These are phyloP conservation scores for Andricus quercusramuli DNA, from an alignment of 2,888 invertebrate species.

Conservation along the genomic window DNA sequence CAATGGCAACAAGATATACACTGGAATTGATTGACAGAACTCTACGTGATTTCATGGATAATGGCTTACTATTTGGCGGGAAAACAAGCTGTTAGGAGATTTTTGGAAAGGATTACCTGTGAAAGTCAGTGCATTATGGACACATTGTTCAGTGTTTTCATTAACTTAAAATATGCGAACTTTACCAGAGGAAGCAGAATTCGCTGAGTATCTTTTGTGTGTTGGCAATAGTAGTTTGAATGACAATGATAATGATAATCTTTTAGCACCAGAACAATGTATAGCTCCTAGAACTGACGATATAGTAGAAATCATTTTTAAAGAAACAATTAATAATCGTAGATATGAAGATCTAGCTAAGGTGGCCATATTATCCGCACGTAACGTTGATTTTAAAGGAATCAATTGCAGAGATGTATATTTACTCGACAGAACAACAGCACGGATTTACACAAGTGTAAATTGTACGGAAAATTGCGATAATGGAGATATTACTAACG, in stretches of 20 bases:
- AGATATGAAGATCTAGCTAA: slow-evolving; percentile 46
- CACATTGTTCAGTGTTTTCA: slow-evolving; percentile 12
- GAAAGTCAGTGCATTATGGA: not conserved
- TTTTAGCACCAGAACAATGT: no score
- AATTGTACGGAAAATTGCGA: slow-evolving; percentile 45
- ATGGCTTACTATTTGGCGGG: slow-evolving; percentile 58
- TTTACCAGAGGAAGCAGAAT: slow-evolving; percentile 43
- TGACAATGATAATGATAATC: no score
- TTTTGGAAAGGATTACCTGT: slow-evolving; percentile 51
- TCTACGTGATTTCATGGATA: slow-evolving; percentile 12
- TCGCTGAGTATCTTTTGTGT: slow-evolving; percentile 22
- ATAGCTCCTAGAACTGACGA: slow-evolving; percentile 19
- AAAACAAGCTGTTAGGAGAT: slow-evolving; percentile 53
- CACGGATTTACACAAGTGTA: slow-evolving; percentile 48
- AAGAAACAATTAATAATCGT: slow-evolving; percentile 42
- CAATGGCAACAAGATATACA: slow-evolving; percentile 54
- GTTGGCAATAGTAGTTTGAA: no score
- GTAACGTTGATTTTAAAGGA: slow-evolving; percentile 53
- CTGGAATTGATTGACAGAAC: slow-evolving; percentile 48
- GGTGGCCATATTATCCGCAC: slow-evolving; percentile 50
- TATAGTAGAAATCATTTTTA: slow-evolving; percentile 50
- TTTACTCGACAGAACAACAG: slow-evolving; percentile 44
- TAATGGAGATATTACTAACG: slow-evolving; percentile 39
- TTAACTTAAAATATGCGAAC: slow-evolving; percentile 44
- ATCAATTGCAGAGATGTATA: slow-evolving; percentile 48